Evolutionary conservation across 1,140 invertebrate species (phyloP), one percentile per base, ranked within the genome.

Genomic region (Brachionus rotundiformis): DNA sequence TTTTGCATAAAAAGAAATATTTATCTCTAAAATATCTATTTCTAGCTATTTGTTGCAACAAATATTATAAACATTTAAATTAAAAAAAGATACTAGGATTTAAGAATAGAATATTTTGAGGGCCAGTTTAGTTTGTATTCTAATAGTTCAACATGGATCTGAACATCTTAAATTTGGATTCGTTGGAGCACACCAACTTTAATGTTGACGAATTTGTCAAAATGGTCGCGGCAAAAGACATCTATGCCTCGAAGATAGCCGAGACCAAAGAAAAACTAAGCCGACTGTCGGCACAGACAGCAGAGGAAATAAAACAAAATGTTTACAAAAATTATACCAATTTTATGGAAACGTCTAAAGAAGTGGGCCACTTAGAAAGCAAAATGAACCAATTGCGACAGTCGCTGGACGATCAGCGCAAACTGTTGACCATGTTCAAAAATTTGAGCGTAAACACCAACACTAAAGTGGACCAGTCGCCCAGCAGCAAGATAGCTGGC

Each of bases 341-440:
- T 19, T 79, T 79, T 63, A 79, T 79, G 76, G 76, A 79, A 39
- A 79, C 76, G 1, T 54, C 76, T 23, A 79, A 79, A 79, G 76
- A 79, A 63, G 59, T 79, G 3, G 76, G 76, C 23, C 76, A 79
- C 41, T 16, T 79, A 8, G 76, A 79, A 25, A 31, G 76, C 47
- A 79, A 79, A 79, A 79, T 79, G 76, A 63, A 41, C n/a, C 76
- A 79, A 54, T 11, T 79, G 19, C 44, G 76, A 13, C 47, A 59
- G 41, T 79, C 76, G 1, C 47, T 79, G n/a, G 76, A 79, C 16
- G 76, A 79, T 19, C 76, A 79, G 36, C 44, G 76, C 19, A 79
- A 79, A 79, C 16, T 79, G 23, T 27, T 79, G n/a, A 79, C 25
- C 25, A 19, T 79, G 13, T 79, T 79, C 16, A 79, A 79, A 63